Base-by-base conservation (phyloP, 2,113 vertebrate genomes). In the Aix galericulata region DNA sequence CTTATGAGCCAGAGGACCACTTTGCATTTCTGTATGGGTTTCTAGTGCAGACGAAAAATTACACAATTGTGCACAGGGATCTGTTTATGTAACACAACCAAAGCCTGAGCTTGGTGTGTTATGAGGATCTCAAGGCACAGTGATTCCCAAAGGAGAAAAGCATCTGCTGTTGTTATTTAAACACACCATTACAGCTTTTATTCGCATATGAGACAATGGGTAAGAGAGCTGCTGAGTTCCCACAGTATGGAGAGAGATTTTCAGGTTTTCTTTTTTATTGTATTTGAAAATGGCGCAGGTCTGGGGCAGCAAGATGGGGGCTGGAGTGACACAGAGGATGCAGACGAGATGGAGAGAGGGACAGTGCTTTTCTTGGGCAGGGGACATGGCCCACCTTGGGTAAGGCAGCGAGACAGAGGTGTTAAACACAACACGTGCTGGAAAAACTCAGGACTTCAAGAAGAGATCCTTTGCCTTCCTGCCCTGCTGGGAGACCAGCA, bases 81-180 rank as follows among this genome's bases (percentile, higher is more conserved):
- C 71, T 40, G 60, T 64, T 72, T 66, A 56, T 0, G 0, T 22
- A 56, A 48, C 0, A 1, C 6, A 66, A 55, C 8, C 52, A 36
- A 63, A 63, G 17, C 6, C 34, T 69, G 42, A 68, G 15, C 18
- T 5, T 80, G 22, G 36, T 8, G 29, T 1, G 2, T 0, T 0
- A 14, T 2, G 1, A 22, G 11, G 36, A 53, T 60, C 44, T 63
- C n/a, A 36, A 34, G 17, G 34, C 34, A 27, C 21, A 31, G 27
- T 21, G 34, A 31, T 52, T 64, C 46, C 76, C 60, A 23, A 13
- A 40, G 46, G 14, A 59, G 23, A 48, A 59, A 38, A 53, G 46
- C 26, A 32, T 52, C 59, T 32, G 36, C 36, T 29, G 46, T 36
- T 53, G 76, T 23, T 40, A 25, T 38, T 53, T 32, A 52, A 52